Evolutionary conservation across 2,797 vertebrate genomes (phyloP).

Genomic region (Hemitrygon akajei): DNA sequence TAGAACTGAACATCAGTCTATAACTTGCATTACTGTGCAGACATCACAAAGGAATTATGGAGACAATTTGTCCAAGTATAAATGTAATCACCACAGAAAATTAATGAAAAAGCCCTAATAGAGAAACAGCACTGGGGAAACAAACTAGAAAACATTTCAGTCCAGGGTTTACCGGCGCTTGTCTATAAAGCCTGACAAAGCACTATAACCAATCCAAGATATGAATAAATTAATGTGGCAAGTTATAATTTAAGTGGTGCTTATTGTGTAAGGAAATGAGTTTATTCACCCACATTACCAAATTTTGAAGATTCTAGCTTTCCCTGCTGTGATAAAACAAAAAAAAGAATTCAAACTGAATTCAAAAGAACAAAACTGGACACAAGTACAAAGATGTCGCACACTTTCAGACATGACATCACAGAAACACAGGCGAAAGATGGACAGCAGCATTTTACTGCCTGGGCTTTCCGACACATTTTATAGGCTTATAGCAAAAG

Average conservation of each 20-base stretch:
- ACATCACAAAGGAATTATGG: not conserved
- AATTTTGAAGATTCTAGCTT: not conserved
- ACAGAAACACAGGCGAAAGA: not conserved
- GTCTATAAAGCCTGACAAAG: not conserved
- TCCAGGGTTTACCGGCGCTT: not conserved
- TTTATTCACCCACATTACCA: not conserved
- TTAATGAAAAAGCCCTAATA: not conserved
- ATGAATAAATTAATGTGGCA: not conserved
- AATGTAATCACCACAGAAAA: not conserved
- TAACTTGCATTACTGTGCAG: not conserved
- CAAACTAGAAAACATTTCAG: no score
- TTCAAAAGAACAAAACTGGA: not conserved
- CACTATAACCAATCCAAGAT: not conserved
- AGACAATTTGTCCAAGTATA: not conserved
- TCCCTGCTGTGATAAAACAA: not conserved
- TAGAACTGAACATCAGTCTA: not conserved
- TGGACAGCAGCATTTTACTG: not conserved
- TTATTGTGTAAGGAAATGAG: not conserved
- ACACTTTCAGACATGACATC: not conserved
- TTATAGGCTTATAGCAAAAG: not conserved
- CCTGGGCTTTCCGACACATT: not conserved
- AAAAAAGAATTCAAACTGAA: not conserved
- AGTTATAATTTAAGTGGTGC: not conserved
- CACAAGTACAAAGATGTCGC: not conserved
- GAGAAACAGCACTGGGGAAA: not conserved